Percentiles rank a stretch among this genome's conserved stretches.
Conservation (phyloP, 2,797 vertebrate species). For the Gobionotothen gibberifrons region DNA sequence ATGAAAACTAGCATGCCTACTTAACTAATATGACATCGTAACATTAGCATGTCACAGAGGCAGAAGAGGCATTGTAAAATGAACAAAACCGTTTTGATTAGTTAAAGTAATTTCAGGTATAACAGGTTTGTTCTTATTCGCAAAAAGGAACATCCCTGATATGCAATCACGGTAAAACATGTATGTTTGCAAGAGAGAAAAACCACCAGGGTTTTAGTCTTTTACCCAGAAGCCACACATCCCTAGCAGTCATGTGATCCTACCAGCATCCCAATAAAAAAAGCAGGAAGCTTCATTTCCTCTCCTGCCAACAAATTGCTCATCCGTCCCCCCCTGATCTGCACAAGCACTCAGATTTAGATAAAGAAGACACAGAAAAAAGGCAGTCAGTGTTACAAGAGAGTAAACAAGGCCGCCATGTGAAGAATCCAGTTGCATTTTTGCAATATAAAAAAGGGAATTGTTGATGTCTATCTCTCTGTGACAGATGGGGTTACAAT, state of each 20-base stretch:
- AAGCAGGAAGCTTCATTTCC: conserved; percentile 82
- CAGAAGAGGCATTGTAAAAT: no score
- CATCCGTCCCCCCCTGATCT: conserved; percentile 51
- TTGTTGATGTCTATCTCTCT: conserved; percentile 71
- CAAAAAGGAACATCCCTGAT: background rate
- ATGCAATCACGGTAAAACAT: conserved; percentile 1
- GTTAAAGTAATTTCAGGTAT: background rate
- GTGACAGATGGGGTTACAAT: conserved; percentile 65
- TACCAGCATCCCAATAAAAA: conserved; percentile 71
- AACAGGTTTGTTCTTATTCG: background rate
- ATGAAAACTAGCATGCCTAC: no score
- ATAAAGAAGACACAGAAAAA: conserved; percentile 67
- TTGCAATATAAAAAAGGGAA: conserved; percentile 62
- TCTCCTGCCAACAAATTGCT: conserved; percentile 76
- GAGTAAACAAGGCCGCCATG: conserved; percentile 64
- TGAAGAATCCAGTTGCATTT: conserved; percentile 64
- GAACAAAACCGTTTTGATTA: background rate
- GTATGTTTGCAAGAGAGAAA: conserved; percentile 31
- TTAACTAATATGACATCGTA: no score
- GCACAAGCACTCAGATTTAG: conserved; percentile 70
- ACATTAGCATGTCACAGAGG: no score
- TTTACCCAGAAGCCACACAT: conserved; percentile 48
- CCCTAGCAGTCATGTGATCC: conserved; percentile 65
- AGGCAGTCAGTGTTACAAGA: conserved; percentile 49
- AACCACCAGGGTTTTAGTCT: conserved; percentile 49